phyloP scores from a whole-genome alignment of 2,888 invertebrate species.

The Tortrix viridana region DNA sequence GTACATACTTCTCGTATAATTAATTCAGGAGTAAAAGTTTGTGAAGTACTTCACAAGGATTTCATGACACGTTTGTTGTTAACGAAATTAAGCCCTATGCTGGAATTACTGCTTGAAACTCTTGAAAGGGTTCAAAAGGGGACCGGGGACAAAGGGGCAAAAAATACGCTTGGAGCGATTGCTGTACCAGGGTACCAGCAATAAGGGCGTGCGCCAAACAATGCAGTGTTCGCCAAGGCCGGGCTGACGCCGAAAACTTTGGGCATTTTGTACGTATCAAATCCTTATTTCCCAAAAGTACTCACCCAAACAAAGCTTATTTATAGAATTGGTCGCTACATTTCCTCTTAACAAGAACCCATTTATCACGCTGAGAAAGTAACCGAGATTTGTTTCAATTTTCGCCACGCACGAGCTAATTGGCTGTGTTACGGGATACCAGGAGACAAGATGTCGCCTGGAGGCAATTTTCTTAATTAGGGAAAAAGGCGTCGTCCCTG shows the following conservation, averaged over 20 bases:
- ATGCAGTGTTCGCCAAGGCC: not conserved
- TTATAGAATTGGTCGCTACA: too few species aligned
- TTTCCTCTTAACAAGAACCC: too few species aligned
- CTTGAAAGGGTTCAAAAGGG: conserved; percentile 12
- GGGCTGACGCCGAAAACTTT: conserved; percentile 2
- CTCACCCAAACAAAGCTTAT: too few species aligned
- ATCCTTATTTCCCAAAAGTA: too few species aligned
- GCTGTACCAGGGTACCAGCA: conserved; percentile 4
- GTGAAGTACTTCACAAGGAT: not conserved
- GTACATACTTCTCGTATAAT: not conserved
- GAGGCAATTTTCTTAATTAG: conserved; percentile 20
- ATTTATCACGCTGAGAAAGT: not conserved
- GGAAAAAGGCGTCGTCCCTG: conserved; percentile 7
- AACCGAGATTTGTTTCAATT: not conserved
- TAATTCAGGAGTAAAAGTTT: not conserved
- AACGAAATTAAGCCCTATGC: not conserved
- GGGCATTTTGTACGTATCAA: not conserved
- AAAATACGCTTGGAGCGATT: conserved; percentile 1
- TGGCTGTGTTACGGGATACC: not conserved
- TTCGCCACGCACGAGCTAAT: conserved; percentile 1
- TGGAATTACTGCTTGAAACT: not conserved
- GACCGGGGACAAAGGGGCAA: conserved; percentile 1
- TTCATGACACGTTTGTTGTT: not conserved
- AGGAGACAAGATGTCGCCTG: conserved; percentile 10
- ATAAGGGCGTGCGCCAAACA: conserved; percentile 2